phyloP scores from a whole-genome alignment of 2,113 vertebrate species.

The Psettodes erumei region DNA sequence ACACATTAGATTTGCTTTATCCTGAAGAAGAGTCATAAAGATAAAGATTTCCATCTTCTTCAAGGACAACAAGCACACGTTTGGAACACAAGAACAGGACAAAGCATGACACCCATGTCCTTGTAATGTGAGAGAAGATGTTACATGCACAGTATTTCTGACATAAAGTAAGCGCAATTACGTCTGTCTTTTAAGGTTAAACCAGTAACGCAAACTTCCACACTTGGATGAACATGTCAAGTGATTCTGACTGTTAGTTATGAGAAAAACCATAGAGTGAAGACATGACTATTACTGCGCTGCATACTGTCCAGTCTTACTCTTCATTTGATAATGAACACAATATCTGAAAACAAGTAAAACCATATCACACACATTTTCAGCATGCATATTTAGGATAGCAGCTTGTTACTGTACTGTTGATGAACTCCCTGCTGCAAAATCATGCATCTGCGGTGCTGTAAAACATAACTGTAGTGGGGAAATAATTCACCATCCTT shows the following conservation, averaged over 20 bases:
- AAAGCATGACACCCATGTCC: slow-evolving; percentile 19
- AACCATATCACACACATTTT: background rate
- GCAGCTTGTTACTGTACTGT: slow-evolving; percentile 22
- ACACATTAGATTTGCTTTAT: slow-evolving; percentile 28
- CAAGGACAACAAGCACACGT: slow-evolving; percentile 46
- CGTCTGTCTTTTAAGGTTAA: slow-evolving; percentile 30
- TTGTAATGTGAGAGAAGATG: slow-evolving; percentile 17
- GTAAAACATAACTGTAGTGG: slow-evolving; percentile 22
- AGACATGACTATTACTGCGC: slow-evolving; percentile 10
- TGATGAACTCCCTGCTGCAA: slow-evolving; percentile 20
- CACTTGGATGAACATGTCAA: slow-evolving; percentile 30
- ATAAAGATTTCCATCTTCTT: slow-evolving; percentile 45
- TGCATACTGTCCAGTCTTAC: slow-evolving; percentile 7
- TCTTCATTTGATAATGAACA: slow-evolving; percentile 21
- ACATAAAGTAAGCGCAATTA: slow-evolving; percentile 16
- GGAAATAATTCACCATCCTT: slow-evolving; percentile 29
- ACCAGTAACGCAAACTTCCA: slow-evolving; percentile 5
- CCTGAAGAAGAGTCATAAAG: slow-evolving; percentile 37
- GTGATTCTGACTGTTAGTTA: slow-evolving; percentile 13
- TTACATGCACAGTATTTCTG: slow-evolving; percentile 13
- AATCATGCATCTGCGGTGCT: slow-evolving; percentile 43
- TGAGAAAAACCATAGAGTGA: slow-evolving; percentile 14
- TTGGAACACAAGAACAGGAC: slow-evolving; percentile 15
- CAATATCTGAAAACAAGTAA: background rate
- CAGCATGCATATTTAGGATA: slow-evolving; percentile 19